Evolutionary conservation across 2,797 vertebrate genomes (phyloP), one percentile per base, ranked within the genome.

Genomic region (Melanotaenia boesemani): DNA sequence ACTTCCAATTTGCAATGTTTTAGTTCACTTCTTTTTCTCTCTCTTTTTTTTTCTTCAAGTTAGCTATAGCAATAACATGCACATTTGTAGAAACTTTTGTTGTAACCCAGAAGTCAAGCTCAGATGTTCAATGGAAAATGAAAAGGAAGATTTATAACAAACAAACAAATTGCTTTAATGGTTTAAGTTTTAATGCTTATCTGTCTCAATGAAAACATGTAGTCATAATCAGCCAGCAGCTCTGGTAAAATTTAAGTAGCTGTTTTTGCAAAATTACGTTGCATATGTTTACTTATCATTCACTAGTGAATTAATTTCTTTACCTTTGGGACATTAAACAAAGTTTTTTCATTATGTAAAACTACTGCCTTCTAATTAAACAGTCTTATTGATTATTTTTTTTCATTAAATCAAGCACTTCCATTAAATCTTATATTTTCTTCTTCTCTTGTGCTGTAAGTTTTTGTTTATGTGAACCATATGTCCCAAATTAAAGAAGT

Each of bases 401-500:
- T 62, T 59, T 63, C 61, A 81, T 82, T 81, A 75, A 80, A 72
- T 80, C 37, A 28, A 69, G 41, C 18, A 59, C 63, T 80, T 62
- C 67, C 73, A 67, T 77, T 48, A 41, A 44, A 20, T 46, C 64
- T 67, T 63, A 54, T 55, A 57, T 54, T 74, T 74, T 74, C 11
- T 76, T 69, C 66, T 46, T 30, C 37, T 73, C 60, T 75, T 32
- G 8, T 8, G 61, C 80, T 60, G 63, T 56, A 89, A 89, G 86
- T 90, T 91, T 41, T 88, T 87, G 73, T 91, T 87, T 89, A 80
- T 72, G 64, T 67, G 84, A 89, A 72, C 80, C 79, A 84, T 81
- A 84, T 88, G 86, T 86, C 87, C 85, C 84, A 82, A 88, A 90
- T 90, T 89, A 91, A 88, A 82, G 76, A 84, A 81, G 79, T 75